phyloP scores from a whole-genome alignment of 2,888 invertebrate genomes.

The Mythimna loreyi region DNA sequence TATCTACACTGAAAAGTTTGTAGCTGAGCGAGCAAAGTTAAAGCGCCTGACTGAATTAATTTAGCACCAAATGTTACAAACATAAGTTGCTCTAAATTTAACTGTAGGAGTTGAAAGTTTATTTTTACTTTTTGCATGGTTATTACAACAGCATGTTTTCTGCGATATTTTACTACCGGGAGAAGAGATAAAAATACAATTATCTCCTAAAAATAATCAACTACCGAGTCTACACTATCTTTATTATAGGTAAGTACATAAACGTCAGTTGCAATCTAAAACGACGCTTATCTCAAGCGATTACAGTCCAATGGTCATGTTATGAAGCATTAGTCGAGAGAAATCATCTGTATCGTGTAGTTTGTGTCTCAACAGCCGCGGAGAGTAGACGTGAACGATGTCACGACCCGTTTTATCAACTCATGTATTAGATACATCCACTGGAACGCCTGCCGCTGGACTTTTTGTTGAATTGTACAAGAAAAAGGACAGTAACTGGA shows the following conservation, averaged over 20 bases:
- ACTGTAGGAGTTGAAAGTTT: not conserved
- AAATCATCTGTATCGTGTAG: constrained; percentile 40
- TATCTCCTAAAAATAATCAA: constrained; percentile 28
- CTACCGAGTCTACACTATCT: constrained; percentile 15
- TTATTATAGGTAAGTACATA: not conserved
- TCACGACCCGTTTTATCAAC: constrained; percentile 92
- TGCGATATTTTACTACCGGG: not conserved
- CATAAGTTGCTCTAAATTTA: not conserved
- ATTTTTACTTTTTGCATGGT: not conserved
- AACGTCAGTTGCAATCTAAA: constrained; percentile 39
- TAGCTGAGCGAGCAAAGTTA: not conserved
- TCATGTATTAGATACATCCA: constrained; percentile 94
- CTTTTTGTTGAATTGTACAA: constrained; percentile 93
- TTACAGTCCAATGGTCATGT: constrained; percentile 41
- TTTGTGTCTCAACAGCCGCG: constrained; percentile 9
- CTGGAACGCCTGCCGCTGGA: constrained; percentile 92
- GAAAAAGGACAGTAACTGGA: constrained; percentile 92
- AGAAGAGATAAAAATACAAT: constrained; percentile 9
- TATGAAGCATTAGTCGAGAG: constrained; percentile 28
- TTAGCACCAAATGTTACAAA: not conserved
- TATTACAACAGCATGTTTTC: not conserved
- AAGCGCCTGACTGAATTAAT: not conserved
- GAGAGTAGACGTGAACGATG: constrained; percentile 69
- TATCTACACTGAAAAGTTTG: too few species aligned
- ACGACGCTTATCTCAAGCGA: constrained; percentile 42